Evolutionary conservation across 1,140 invertebrate species (phyloP).

Genomic region (Eumeta japonica): DNA sequence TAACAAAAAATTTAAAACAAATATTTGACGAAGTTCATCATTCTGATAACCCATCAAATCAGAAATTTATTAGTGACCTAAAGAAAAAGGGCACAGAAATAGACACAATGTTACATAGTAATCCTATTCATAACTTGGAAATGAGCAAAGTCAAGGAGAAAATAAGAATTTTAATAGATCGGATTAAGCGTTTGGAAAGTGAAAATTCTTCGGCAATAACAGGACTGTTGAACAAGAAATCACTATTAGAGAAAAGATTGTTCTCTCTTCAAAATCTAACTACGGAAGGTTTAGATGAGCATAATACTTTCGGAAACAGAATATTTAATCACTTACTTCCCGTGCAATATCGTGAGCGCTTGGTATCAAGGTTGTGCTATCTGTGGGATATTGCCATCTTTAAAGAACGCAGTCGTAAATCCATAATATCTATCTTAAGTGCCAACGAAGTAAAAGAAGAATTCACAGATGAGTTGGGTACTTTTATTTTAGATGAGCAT

Average conservation of each 20-base stretch:
- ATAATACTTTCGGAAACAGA: constrained; percentile 4
- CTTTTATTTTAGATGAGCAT: constrained; percentile 37
- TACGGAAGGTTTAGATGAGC: neutral
- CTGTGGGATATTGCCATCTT: constrained; percentile 43
- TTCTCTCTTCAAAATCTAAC: constrained; percentile 5
- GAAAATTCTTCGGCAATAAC: constrained; percentile 23
- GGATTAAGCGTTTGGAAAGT: constrained; percentile 28
- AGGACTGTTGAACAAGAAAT: constrained; percentile 36
- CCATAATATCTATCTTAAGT: constrained; percentile 46
- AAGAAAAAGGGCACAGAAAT: constrained; percentile 32
- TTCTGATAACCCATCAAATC: constrained; percentile 18
- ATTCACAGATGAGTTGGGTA: constrained; percentile 41
- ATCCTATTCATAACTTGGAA: constrained; percentile 30
- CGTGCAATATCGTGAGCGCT: constrained; percentile 27
- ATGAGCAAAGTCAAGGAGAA: constrained; percentile 39
- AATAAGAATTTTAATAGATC: constrained; percentile 31
- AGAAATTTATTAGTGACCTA: constrained; percentile 28
- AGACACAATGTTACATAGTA: constrained; percentile 29
- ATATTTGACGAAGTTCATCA: constrained; percentile 31
- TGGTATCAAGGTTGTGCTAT: constrained; percentile 40
- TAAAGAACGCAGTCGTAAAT: constrained; percentile 36
- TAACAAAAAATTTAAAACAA: constrained; percentile 42
- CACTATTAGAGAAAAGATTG: constrained; percentile 32
- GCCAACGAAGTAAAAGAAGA: constrained; percentile 40
- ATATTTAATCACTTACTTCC: constrained; percentile 45